Evolutionary conservation across 2,888 invertebrate species (phyloP).

Genomic region (Xestia ashworthii): DNA sequence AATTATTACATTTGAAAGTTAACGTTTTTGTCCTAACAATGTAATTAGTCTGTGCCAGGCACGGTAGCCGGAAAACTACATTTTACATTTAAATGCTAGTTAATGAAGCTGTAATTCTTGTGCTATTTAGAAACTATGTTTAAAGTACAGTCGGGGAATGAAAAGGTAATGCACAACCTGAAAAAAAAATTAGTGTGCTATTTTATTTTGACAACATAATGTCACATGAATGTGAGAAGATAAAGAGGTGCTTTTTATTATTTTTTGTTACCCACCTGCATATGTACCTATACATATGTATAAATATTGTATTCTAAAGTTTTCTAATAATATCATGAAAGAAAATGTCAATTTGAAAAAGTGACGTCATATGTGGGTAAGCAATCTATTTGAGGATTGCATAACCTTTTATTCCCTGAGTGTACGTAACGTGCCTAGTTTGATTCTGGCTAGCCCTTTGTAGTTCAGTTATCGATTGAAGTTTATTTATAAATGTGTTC

Average conservation of each 20-base stretch:
- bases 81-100: constrained; percentile 54
- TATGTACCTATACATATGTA: not conserved
- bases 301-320: not conserved
- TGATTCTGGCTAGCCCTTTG: constrained; percentile 23
- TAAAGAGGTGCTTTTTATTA: not conserved
- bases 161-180: not conserved
- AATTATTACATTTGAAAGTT: constrained; percentile 55
- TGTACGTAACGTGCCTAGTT: not conserved
- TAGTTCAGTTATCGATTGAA: constrained; percentile 41
- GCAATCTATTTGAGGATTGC: not conserved
- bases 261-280: not conserved
- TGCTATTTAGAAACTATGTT: constrained; percentile 30
- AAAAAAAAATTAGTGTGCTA: not conserved
- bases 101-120: constrained; percentile 58
- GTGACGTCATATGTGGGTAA: not conserved
- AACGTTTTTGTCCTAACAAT: constrained; percentile 51
- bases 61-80: constrained; percentile 58
- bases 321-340: not conserved
- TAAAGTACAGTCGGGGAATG: not conserved
- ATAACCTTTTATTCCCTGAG: not conserved
- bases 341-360: not conserved
- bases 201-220: not conserved
- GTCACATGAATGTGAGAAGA: not conserved
- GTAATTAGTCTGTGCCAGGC: constrained; percentile 51
- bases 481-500: constrained; percentile 57